phyloP scores from a whole-genome alignment of 2,113 vertebrate species.

The Petroica traversi region DNA sequence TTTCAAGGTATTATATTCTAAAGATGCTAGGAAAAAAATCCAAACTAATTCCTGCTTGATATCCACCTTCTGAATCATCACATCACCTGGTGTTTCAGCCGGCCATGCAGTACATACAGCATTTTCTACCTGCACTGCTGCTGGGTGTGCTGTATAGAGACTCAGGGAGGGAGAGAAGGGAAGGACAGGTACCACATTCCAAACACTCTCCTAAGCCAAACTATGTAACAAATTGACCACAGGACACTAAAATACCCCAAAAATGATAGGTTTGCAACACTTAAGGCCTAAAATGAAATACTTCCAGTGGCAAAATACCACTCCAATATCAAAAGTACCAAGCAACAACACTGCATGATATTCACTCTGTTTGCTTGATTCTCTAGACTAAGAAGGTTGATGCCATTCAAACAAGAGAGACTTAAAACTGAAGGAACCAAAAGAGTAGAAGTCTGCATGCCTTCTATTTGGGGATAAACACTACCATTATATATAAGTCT shows the following conservation, averaged over 20 bases:
- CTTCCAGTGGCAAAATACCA: not conserved
- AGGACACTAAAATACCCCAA: not conserved
- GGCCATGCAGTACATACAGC: accelerated
- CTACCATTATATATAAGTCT: not conserved
- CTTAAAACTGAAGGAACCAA: not conserved
- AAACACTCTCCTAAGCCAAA: not conserved
- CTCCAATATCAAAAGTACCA: not conserved
- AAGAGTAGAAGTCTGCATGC: not conserved
- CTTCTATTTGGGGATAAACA: not conserved
- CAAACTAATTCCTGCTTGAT: not conserved
- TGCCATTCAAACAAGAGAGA: not conserved
- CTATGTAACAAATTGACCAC: not conserved
- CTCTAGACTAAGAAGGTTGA: not conserved
- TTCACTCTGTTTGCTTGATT: not conserved
- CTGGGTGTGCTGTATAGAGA: not conserved
- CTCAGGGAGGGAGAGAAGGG: not conserved
- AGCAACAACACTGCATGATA: not conserved
- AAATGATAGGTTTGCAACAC: not conserved
- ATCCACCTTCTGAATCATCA: not conserved
- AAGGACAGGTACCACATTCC: not conserved
- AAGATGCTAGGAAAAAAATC: not conserved
- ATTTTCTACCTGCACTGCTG: not conserved
- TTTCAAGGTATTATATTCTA: not conserved
- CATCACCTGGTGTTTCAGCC: not conserved
- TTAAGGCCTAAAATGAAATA: not conserved